Evolutionary conservation across 2,797 vertebrate genomes (phyloP), one percentile per base, ranked within the genome.

Genomic region (Oryzias dopingdopingensis): DNA sequence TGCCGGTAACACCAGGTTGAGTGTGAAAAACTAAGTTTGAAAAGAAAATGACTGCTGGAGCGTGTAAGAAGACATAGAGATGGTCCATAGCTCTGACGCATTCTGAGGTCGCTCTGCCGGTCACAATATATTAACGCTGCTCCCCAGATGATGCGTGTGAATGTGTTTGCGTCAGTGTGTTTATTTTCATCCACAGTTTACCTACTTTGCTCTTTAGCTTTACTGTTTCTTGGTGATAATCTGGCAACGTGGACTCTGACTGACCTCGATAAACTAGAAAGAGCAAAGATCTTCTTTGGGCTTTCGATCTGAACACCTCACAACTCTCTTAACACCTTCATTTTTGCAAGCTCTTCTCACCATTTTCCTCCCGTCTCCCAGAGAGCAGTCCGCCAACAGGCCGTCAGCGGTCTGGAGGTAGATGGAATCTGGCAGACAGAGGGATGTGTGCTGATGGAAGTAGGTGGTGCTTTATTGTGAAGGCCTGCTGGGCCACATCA

Each of bases 401-500:
- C 76, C 81, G 84, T 76, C 66, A 55, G 56, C 67, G 74, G 68
- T 60, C 29, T 52, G 65, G 68, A 59, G 66, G 62, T 65, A 68
- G 70, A 37, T 76, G 79, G 72, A 64, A 76, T 57, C 72, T 50
- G 37, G 63, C 18, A 45, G 71, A 49, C 59, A 65, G 62, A 65
- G 42, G 58, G 59, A 62, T 67, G 70, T 67, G 68, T 67, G 70
- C 77, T 76, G 77, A 87, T 85, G 67, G 83, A 89, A 87, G 80
- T 78, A 80, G 82, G 82, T 81, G 70, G 63, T 71, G 75, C 75
- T 81, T 86, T 88, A 83, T 84, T 79, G 78, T 75, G 73, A 76
- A 68, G 74, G 64, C 86, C 76, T 82, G 82, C 82, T 86, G 86
- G 72, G 83, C 75, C 81, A 83, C 85, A 84, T 86, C 82, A 76